Percentiles rank a stretch among this genome's conserved stretches.
These are phyloP conservation scores for Erinaceus europaeus DNA, from an alignment of 2,113 vertebrate genomes.

Conservation along the genomic window DNA sequence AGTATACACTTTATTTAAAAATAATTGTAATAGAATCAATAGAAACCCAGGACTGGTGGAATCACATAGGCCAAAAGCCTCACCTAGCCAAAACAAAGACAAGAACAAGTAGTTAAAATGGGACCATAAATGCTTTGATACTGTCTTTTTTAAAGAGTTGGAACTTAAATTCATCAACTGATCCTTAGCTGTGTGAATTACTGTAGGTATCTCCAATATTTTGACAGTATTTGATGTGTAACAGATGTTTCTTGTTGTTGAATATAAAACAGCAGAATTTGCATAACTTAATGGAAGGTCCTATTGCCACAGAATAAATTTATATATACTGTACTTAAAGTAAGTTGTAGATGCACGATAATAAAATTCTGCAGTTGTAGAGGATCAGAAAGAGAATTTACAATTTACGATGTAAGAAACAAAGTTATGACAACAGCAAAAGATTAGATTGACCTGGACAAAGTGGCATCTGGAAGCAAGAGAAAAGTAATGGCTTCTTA, in stretches of 20 bases:
- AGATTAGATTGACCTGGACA: neutral
- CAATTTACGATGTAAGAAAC: neutral
- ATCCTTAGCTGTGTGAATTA: neutral
- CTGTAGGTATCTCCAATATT: conserved; percentile 13
- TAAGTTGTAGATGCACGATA: neutral
- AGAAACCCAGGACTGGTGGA: no score
- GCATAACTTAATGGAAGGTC: conserved; percentile 13
- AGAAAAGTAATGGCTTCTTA: neutral
- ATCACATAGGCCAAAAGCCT: no score
- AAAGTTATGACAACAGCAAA: neutral
- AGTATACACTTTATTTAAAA: no score
- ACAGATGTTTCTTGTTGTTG: conserved; percentile 21
- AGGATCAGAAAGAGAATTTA: neutral
- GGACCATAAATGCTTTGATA: neutral
- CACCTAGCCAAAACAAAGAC: no score
- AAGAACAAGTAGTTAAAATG: no score
- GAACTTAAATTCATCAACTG: neutral
- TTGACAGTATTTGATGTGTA: conserved; percentile 20
- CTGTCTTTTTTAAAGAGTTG: neutral
- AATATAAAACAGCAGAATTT: conserved; percentile 18
- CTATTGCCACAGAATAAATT: neutral
- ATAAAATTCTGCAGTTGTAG: neutral
- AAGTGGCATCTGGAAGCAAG: neutral
- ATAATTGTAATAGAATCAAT: no score
- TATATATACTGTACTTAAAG: neutral